phyloP scores from a whole-genome alignment of 2,888 invertebrate species.

The Clusia tigrina region DNA sequence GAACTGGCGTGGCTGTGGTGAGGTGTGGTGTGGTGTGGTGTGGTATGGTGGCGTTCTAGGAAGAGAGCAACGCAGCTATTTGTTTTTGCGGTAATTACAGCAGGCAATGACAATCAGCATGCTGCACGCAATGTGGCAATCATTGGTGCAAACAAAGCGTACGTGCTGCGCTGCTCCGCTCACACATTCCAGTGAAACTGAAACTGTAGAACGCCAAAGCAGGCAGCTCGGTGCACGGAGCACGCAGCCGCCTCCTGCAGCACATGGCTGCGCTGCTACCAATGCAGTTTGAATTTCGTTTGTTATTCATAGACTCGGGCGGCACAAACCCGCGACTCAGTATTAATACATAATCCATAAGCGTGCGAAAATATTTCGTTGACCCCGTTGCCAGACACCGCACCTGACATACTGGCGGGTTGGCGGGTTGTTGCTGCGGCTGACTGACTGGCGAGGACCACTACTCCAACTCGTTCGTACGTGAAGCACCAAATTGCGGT shows the following conservation, averaged over 20 bases:
- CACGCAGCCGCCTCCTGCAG: background rate
- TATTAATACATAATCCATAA: background rate
- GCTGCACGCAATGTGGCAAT: constrained; percentile 7
- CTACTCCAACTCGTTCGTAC: background rate
- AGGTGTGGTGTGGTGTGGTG: too few species aligned
- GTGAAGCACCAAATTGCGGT: background rate
- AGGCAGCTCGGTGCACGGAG: background rate
- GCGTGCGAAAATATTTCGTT: background rate
- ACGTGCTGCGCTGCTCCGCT: background rate
- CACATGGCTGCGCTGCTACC: background rate
- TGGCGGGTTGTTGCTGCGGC: too few species aligned
- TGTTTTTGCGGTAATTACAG: background rate
- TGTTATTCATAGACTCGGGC: background rate
- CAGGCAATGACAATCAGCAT: background rate
- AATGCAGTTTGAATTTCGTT: background rate
- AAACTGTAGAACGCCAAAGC: background rate
- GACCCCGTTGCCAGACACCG: background rate
- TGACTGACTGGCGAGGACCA: background rate
- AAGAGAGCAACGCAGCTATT: background rate
- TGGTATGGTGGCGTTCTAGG: background rate
- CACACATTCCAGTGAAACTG: background rate
- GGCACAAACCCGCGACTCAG: too few species aligned
- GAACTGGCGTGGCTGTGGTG: background rate
- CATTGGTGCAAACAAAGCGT: background rate
- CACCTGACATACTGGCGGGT: too few species aligned